Evolutionary conservation across 92 coral and sea anemone species (phyloP), one percentile per base, ranked within the genome.

Genomic region (Actinernus sp.): DNA sequence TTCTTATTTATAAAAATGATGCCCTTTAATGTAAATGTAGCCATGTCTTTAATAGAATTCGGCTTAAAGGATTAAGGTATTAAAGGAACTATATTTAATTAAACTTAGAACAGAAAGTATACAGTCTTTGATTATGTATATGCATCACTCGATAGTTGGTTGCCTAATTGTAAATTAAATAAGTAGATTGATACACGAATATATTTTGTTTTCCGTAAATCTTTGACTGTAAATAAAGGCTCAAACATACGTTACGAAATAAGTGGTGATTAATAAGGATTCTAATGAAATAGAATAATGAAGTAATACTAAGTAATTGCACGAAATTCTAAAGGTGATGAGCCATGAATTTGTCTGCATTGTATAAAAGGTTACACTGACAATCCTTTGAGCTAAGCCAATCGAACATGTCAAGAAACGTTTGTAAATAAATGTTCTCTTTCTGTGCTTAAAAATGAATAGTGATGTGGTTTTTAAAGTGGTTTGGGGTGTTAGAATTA

Each of bases 231-330:
- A 8, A 12, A 45, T 45, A 45, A 7, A 18, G 19, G 52, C 52
- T 45, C 21, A 17, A 17, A 5, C 17, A 6, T 45, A 45, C 5
- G 52, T 9, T 9, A 23, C 8, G 4, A 8, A 12, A 8, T 45
- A 4, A 7, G 19, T 45, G 10, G 8, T 45, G 52, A 18, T 8
- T 45, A 45, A 45, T 7, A 45, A 17, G 21, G 18, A 45, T 8
- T 18, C 10, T 45, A 45, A 45, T 45, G 19, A 6, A 45, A 45
- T 17, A 18, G n/a, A 8, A 12, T 45, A 45, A 45, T 45, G 52
- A 45, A 45, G 19, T 45, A 45, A 45, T 45, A 45, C 19, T 12
- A 45, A 45, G 19, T 45, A 45, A 45, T 45, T 45, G 52, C 52
- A 45, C 52, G 19, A 18, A 9, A 45, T 45, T 45, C 18, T 45